phyloP scores from a whole-genome alignment of 1,140 invertebrate species.

The Drosophila prosaltans region DNA sequence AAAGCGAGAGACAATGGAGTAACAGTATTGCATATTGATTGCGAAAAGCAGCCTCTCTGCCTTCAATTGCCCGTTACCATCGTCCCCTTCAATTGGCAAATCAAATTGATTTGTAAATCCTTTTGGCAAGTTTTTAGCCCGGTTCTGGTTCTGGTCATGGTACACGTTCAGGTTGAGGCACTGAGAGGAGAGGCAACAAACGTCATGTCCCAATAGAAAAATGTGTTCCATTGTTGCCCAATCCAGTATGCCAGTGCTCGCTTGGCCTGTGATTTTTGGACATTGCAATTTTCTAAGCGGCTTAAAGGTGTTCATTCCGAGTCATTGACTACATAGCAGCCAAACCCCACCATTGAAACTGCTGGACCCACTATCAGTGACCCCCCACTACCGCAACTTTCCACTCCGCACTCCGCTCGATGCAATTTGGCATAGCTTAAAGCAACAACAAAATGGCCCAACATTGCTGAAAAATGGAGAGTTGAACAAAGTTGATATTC shows the following conservation, averaged over 20 bases:
- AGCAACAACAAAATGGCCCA: constrained; percentile 24
- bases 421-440: constrained; percentile 49
- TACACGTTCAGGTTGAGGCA: background rate
- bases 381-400: background rate
- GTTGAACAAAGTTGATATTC: constrained; percentile 9
- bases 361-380: too few species aligned
- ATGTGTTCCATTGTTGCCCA: constrained; percentile 47
- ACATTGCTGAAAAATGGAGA: constrained; percentile 16
- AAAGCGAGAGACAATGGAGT: constrained; percentile 66
- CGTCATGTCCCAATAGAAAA: constrained; percentile 42
- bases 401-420: background rate
- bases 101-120: constrained; percentile 77
- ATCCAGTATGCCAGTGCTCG: background rate
- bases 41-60: constrained; percentile 45
- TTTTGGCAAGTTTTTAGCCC: constrained; percentile 37
- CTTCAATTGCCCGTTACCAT: constrained; percentile 1
- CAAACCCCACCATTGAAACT: too few species aligned
- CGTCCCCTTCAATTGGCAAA: constrained; percentile 40
- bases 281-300: constrained; percentile 79
- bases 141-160: background rate
- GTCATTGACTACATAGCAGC: constrained; percentile 55
- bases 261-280: constrained; percentile 59
- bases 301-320: constrained; percentile 78
- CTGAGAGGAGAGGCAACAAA: constrained; percentile 33
- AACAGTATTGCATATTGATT: constrained; percentile 78